phyloP scores from a whole-genome alignment of 2,888 invertebrate species.

The Coenonympha arcania region DNA sequence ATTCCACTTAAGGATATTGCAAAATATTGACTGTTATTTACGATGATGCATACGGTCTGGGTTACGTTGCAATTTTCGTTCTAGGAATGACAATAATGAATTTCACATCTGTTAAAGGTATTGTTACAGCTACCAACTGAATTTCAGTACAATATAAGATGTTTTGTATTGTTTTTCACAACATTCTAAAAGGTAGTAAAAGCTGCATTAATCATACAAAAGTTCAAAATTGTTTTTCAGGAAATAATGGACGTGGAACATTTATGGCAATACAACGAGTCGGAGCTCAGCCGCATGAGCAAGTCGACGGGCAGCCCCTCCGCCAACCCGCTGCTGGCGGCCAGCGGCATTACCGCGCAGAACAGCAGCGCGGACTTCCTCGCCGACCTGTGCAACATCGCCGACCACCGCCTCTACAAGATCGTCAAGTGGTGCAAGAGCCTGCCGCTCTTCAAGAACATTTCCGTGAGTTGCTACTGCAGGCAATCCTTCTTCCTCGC shows the following conservation, averaged over 20 bases:
- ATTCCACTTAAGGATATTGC: too few relatives aligned
- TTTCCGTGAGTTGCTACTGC: constrained; percentile 79
- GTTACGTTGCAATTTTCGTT: too few relatives aligned
- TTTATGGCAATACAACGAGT: constrained; percentile 94
- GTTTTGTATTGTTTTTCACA: too few relatives aligned
- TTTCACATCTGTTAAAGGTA: too few relatives aligned
- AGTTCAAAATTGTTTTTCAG: too few relatives aligned
- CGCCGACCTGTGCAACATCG: constrained; percentile 92
- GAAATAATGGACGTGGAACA: constrained; percentile 98
- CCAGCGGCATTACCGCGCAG: constrained; percentile 68
- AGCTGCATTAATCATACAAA: too few relatives aligned
- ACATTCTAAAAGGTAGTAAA: too few relatives aligned
- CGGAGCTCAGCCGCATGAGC: constrained; percentile 80
- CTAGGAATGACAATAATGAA: too few relatives aligned
- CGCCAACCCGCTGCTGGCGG: constrained; percentile 63
- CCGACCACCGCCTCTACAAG: constrained; percentile 95
- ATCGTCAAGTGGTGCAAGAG: constrained; percentile 99
- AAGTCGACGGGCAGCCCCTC: constrained; percentile 55
- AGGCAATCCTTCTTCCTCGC: background rate
- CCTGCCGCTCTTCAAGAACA: constrained; percentile 95
- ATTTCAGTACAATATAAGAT: too few relatives aligned
- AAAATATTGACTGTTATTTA: too few relatives aligned
- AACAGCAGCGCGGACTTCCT: constrained; percentile 88
- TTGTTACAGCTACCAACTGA: too few relatives aligned
- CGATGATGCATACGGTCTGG: too few relatives aligned